phyloP scores from a whole-genome alignment of 2,888 invertebrate genomes.

The Ormyrus labotus region DNA sequence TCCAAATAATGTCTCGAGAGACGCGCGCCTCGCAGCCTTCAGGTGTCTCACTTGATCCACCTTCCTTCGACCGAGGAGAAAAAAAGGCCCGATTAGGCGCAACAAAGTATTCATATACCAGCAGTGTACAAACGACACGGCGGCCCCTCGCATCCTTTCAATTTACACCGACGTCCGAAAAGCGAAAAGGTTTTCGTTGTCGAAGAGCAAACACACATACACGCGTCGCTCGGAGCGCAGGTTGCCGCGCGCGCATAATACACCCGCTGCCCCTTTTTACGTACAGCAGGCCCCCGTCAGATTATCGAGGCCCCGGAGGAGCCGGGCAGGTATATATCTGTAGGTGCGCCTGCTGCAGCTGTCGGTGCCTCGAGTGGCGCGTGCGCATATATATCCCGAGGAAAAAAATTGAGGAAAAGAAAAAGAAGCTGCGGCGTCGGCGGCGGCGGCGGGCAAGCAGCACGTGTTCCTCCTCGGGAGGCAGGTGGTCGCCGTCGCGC shows the following conservation, averaged over 20 bases:
- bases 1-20: too few species aligned
- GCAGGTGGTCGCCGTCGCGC: conserved; percentile 73
- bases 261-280: conserved; percentile 1
- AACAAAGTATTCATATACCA: background rate
- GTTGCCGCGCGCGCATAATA: background rate
- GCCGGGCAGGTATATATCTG: background rate
- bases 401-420: conserved; percentile 44
- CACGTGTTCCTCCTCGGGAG: conserved; percentile 69
- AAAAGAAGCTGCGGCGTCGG: conserved; percentile 54
- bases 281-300: background rate
- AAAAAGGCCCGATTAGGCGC: conserved; percentile 22
- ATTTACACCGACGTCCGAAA: conserved; percentile 43
- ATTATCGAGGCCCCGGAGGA: conserved; percentile 4
- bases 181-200: conserved; percentile 7
- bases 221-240: background rate
- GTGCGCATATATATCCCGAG: conserved; percentile 27
- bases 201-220: background rate
- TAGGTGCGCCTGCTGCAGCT: conserved; percentile 46
- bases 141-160: conserved; percentile 6
- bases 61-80: background rate
- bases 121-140: background rate
- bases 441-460: conserved; percentile 60
- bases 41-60: too few species aligned
- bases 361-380: conserved; percentile 44
- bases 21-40: too few species aligned